Evolutionary conservation across 2,113 vertebrate genomes (phyloP).

Genomic region (Nannobrachium achirus): DNA sequence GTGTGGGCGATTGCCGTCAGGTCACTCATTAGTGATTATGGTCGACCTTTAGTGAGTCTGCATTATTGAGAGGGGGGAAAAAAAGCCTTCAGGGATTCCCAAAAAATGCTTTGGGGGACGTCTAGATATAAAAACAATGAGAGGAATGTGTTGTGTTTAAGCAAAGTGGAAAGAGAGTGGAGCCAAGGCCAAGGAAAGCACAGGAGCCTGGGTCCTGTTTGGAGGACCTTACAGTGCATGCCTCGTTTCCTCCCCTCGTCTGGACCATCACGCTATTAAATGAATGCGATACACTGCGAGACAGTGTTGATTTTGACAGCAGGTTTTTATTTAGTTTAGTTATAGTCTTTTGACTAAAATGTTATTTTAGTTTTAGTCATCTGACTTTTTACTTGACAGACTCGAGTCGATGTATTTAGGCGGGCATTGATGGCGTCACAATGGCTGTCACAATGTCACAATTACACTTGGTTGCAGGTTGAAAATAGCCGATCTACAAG

Average conservation of each 20-base stretch:
- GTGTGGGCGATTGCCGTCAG: conserved; percentile 32
- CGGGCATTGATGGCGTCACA: too few species aligned
- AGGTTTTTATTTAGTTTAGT: too few species aligned
- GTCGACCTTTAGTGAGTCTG: conserved; percentile 28
- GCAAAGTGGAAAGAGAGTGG: conserved; percentile 31
- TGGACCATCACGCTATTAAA: neutral
- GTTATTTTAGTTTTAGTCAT: too few species aligned
- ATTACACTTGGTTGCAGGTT: too few species aligned
- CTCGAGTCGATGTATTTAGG: too few species aligned
- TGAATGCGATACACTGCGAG: too few species aligned
- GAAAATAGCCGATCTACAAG: too few species aligned
- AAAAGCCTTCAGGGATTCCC: conserved; percentile 21
- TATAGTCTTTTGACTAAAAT: too few species aligned
- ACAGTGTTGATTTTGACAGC: too few species aligned
- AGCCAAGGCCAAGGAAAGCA: conserved; percentile 40
- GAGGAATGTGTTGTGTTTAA: conserved; percentile 40
- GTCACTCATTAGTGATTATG: conserved; percentile 48
- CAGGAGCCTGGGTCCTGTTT: conserved; percentile 24
- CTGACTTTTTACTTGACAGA: too few species aligned
- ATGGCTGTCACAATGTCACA: too few species aligned
- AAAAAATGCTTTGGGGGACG: conserved; percentile 8
- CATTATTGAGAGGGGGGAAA: conserved; percentile 40
- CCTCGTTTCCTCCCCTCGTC: conserved; percentile 23
- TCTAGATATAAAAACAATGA: conserved; percentile 45
- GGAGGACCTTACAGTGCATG: conserved; percentile 29